Evolutionary conservation across 2,888 invertebrate genomes (phyloP).

Genomic region (Limnephilus marmoratus): DNA sequence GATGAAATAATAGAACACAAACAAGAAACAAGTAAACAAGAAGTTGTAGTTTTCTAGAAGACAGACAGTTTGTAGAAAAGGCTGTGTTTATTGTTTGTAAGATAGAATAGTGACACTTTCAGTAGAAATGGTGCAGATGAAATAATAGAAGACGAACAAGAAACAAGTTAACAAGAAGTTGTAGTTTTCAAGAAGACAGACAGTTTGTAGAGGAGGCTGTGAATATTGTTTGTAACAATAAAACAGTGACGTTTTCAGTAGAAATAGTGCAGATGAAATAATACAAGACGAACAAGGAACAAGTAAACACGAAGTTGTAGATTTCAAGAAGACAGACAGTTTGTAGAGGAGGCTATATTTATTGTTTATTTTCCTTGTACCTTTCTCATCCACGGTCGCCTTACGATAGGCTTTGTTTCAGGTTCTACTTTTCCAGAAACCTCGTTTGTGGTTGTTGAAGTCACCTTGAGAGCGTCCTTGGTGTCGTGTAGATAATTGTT

Average conservation of each 20-base stretch:
- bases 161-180: no score
- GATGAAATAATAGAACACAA: no score
- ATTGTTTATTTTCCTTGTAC: constrained; percentile 11
- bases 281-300: background rate
- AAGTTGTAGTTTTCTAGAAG: no score
- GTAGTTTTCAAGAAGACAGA: no score
- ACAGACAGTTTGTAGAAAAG: no score
- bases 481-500: background rate
- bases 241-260: background rate
- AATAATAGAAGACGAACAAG: no score
- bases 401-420: background rate
- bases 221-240: background rate
- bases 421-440: background rate
- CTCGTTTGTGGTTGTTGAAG: background rate
- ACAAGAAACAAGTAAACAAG: no score
- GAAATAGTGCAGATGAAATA: background rate
- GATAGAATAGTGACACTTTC: no score
- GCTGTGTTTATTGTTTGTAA: no score
- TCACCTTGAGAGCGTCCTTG: background rate
- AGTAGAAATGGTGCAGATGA: no score
- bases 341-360: background rate
- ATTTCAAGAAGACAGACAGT: constrained; percentile 4
- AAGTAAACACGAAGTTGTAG: background rate
- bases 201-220: no score
- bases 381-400: constrained; percentile 15